Base-by-base conservation (phyloP, 2,797 vertebrate genomes). In the Benthosema pterotum region DNA sequence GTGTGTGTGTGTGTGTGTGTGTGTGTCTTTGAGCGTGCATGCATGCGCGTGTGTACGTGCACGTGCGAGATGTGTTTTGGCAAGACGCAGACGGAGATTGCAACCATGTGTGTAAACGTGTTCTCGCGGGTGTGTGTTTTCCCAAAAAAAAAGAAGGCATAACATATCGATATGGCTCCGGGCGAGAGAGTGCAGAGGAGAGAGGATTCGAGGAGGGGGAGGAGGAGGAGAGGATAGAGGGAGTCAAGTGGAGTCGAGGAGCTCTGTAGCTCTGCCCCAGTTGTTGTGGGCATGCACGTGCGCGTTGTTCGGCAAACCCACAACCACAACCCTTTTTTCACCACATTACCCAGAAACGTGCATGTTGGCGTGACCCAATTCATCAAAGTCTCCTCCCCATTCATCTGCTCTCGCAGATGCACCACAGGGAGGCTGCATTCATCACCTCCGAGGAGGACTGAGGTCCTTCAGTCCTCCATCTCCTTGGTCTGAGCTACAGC, bases 391-490 rank as follows among this genome's bases (percentile, higher is more conserved):
- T 87, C 86, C 83, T 83, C 85, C 83, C 72, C 85, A 80, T 87
- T 91, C 87, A 86, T 90, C 89, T 91, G 88, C 87, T 87, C 69
- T 76, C 77, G 65, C 87, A 88, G 81, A 88, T 83, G 83, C 85
- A 83, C 87, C 56, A 38, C 78, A 57, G 77, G 32, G 85, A 87
- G 78, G 71, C 81, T 79, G 67, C 63, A 14, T 88, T 80, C 87
- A 87, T 88, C 87, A 89, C 86, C 84, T 87, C 71, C 47, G 77
- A 86, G 82, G 58, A 65, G 68, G 12, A n/a, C n/a, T n/a, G 75
- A 62, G 75, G 78, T 71, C 77, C 75, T 83, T 65, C 58, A 67
- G 53, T 68, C 70, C n/a, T n/a, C 52, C 73, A 63, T 82, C 81
- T 77, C 42, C 19, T 65, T 12, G 77, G 76, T 72, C 83, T 61